Evolutionary conservation across 2,888 invertebrate species (phyloP), one percentile per base, ranked within the genome.

Genomic region (Platycheirus albimanus): DNA sequence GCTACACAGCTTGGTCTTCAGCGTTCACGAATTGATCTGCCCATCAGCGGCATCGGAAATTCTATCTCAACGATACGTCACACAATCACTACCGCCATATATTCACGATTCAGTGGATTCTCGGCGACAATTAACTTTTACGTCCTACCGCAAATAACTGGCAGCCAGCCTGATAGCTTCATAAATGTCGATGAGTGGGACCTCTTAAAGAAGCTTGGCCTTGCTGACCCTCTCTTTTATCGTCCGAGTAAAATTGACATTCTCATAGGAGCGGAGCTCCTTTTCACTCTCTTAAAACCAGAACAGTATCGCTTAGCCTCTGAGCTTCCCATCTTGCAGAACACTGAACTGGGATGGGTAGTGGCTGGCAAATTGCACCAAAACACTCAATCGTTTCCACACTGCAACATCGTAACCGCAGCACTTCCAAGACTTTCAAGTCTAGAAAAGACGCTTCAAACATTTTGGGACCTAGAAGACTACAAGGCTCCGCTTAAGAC

Each of bases 21-120:
- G 19, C 36, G 54, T 17, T 19, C 10, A 19, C 17, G 36, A 11
- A 54, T 15, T 19, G n/a, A 54, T 36, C 19, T 54, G 11, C 33
- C 54, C 17, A 54, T 54, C 10, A 54, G 19, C 19, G 54, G 54
- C 10, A 54, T 54, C 33, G 36, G 54, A 33, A 54, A 19, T 15
- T 54, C 36, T 3, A 33, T 15, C 8, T 36, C 54, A 11, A 54
- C 54, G 17, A 36, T 38, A 54, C 54, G 19, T 54, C 36, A 36
- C 19, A 54, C 10, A 11, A 19, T 54, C 36, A 38, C 38, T 38
- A 38, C 38, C n/a, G 38, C 4, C 38, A 38, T 38, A 13, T 38
- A 38, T n/a, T 38, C 38, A 38, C 38, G 13, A n/a, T 38, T 38
- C 38, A 38, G n/a, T 38, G n/a, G n/a, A 38, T 38, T 38, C n/a